phyloP scores from a whole-genome alignment of 1,140 invertebrate species.

The Popillia japonica region DNA sequence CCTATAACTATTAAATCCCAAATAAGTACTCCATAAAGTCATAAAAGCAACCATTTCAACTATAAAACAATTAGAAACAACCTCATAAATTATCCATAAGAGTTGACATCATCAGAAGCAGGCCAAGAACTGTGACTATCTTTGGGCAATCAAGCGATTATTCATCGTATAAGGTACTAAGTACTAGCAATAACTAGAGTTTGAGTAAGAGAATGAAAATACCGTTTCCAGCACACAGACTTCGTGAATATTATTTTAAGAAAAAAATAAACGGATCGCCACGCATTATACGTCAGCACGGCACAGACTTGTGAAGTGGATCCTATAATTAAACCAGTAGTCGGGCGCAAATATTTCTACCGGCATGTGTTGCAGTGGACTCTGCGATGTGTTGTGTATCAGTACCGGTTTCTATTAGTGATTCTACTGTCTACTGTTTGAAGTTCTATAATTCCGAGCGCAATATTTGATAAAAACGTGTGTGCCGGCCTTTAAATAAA shows the following conservation, averaged over 20 bases:
- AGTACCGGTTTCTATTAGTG: neutral
- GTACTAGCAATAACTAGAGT: too few relatives aligned
- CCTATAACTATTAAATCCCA: too few relatives aligned
- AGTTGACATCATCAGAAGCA: too few relatives aligned
- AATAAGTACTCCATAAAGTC: too few relatives aligned
- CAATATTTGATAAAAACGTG: too few relatives aligned
- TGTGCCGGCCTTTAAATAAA: too few relatives aligned
- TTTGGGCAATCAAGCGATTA: too few relatives aligned
- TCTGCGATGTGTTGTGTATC: neutral
- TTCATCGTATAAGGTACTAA: too few relatives aligned
- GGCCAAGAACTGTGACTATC: too few relatives aligned
- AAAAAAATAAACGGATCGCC: constrained; percentile 22
- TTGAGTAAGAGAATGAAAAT: neutral
- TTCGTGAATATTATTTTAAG: constrained; percentile 29
- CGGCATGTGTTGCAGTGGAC: constrained; percentile 20
- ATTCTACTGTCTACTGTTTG: neutral
- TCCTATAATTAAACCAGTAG: constrained; percentile 35
- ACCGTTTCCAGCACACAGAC: neutral
- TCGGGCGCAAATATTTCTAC: constrained; percentile 30
- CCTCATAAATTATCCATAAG: too few relatives aligned
- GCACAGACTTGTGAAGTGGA: constrained; percentile 32
- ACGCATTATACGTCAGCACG: constrained; percentile 30
- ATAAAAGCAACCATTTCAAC: too few relatives aligned
- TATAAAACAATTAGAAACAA: too few relatives aligned
- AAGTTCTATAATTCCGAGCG: neutral